Evolutionary conservation across 2,113 vertebrate genomes (phyloP).

Genomic region (Probosciger aterrimus): DNA sequence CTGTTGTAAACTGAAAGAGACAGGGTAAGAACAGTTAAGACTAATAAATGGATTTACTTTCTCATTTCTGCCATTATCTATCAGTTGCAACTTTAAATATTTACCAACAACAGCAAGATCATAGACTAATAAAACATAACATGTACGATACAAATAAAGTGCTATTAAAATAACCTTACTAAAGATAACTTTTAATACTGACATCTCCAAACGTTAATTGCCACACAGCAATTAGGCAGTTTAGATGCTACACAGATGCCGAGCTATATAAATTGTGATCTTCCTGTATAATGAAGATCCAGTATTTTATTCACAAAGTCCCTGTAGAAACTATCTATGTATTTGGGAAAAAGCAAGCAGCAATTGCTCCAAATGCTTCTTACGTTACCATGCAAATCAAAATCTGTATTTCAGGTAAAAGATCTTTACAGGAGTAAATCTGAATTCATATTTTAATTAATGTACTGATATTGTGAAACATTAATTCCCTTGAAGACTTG

Average conservation of each 20-base stretch:
- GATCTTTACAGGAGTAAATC: background rate
- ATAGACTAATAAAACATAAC: background rate
- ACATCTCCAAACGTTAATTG: background rate
- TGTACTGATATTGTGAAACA: background rate
- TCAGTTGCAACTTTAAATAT: background rate
- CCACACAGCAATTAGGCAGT: background rate
- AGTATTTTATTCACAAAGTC: background rate
- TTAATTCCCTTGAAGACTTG: background rate
- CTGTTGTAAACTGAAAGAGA: slow-evolving; percentile 89
- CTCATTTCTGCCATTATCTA: background rate
- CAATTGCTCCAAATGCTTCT: background rate
- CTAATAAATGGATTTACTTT: background rate
- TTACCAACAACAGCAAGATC: background rate
- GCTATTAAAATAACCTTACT: background rate
- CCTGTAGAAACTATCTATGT: background rate
- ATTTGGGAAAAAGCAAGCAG: background rate
- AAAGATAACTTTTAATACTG: background rate
- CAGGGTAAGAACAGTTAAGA: slow-evolving; percentile 25
- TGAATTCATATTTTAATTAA: background rate
- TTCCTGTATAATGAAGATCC: background rate
- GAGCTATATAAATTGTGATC: background rate
- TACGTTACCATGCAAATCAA: background rate
- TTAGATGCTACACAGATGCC: background rate
- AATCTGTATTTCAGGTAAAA: background rate
- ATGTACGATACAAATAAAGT: background rate